Evolutionary conservation across 2,797 vertebrate genomes (phyloP).

Genomic region (Nyctalus aviator): DNA sequence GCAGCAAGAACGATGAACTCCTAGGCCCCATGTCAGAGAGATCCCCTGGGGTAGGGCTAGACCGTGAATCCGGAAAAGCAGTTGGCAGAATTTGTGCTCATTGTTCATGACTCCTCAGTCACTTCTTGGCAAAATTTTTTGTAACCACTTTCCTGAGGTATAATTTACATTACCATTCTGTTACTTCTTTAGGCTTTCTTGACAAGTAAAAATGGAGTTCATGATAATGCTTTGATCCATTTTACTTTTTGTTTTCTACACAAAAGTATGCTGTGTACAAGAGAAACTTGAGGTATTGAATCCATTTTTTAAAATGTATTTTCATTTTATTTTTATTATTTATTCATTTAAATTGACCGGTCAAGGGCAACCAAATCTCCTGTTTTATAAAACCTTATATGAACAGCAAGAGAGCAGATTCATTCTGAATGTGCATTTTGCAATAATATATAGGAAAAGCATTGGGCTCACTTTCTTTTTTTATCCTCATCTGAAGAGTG

Average conservation of each 20-base stretch:
- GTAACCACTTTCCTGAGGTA: background rate
- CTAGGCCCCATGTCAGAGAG: background rate
- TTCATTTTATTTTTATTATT: slow-evolving; percentile 44
- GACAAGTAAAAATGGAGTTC: slow-evolving; percentile 39
- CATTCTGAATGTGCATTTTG: background rate
- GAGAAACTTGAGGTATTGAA: background rate
- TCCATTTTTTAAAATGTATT: background rate
- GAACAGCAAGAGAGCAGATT: slow-evolving; percentile 3
- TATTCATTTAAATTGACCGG: slow-evolving; percentile 39
- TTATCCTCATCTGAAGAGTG: no score
- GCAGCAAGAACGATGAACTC: slow-evolving; percentile 5
- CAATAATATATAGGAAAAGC: background rate
- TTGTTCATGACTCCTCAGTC: background rate
- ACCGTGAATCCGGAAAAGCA: background rate
- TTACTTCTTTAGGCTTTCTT: background rate
- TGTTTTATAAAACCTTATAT: background rate
- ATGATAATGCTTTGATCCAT: background rate
- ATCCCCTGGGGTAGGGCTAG: background rate
- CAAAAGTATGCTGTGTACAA: background rate
- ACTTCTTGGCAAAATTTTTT: background rate
- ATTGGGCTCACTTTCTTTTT: background rate
- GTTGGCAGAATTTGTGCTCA: background rate
- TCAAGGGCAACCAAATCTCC: slow-evolving; percentile 12
- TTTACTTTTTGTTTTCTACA: slow-evolving; percentile 54
- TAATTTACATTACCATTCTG: background rate